A percentile compares a stretch with the other conserved stretches of the same genome.
Conservation (phyloP, 2,797 vertebrate species). For the Brachyalestes nurse region DNA sequence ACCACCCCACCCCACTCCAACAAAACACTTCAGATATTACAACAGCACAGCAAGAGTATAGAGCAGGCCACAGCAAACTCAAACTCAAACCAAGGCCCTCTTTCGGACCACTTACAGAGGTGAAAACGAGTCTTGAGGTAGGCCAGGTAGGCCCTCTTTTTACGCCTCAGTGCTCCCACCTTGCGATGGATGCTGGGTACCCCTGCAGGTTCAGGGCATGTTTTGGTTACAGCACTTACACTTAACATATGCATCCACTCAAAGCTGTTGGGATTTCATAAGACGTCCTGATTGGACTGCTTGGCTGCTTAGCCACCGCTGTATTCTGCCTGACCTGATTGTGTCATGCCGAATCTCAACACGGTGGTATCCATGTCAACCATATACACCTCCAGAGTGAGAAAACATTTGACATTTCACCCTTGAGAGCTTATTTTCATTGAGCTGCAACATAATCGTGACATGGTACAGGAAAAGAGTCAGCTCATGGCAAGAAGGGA, state of each 20-base stretch:
- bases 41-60: constrained; percentile 19
- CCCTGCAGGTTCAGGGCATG: constrained; percentile 51
- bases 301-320: constrained; percentile 23
- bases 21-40: constrained; percentile 10
- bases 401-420: constrained; percentile 34
- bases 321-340: background rate
- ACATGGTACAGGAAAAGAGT: background rate
- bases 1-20: background rate
- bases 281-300: constrained; percentile 25
- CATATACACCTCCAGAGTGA: constrained; percentile 21
- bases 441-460: constrained; percentile 7
- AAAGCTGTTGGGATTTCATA: constrained; percentile 19
- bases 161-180: constrained; percentile 82
- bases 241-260: constrained; percentile 34
- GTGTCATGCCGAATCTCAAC: constrained; percentile 18
- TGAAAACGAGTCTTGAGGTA: constrained; percentile 87
- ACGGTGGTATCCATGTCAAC: constrained; percentile 33
- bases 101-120: constrained; percentile 82
- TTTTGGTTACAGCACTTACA: constrained; percentile 36
- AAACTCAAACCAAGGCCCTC: constrained; percentile 58
- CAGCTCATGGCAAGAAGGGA: background rate
- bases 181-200: constrained; percentile 67
- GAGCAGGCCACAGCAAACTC: constrained; percentile 49
- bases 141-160: constrained; percentile 79
- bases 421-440: background rate